phyloP scores from a whole-genome alignment of 2,113 vertebrate species.

The Dissostichus mawsoni region DNA sequence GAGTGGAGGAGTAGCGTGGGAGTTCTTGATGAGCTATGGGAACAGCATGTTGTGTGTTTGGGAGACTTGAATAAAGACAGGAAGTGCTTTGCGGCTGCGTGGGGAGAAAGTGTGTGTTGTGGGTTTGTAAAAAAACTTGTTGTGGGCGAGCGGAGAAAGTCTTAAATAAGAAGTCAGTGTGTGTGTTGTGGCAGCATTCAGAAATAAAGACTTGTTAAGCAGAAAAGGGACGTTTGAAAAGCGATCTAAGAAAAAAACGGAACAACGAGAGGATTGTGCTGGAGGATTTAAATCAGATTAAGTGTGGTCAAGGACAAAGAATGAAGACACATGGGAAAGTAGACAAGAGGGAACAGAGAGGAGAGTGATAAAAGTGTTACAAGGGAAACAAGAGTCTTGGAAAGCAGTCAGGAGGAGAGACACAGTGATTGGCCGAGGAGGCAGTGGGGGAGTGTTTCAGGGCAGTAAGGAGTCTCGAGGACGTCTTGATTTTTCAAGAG shows the following conservation, averaged over 20 bases:
- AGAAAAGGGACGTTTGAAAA: not conserved
- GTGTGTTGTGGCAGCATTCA: constrained; percentile 9
- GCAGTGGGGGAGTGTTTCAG: constrained; percentile 49
- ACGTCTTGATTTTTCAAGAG: constrained; percentile 42
- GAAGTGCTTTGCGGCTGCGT: constrained; percentile 51
- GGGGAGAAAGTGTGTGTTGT: constrained; percentile 55
- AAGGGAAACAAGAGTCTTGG: constrained; percentile 6
- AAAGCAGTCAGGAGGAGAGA: constrained; percentile 37
- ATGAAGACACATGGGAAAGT: not conserved
- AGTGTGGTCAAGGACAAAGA: not conserved
- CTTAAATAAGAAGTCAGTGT: constrained; percentile 36
- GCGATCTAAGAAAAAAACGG: not conserved
- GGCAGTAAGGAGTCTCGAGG: constrained; percentile 57
- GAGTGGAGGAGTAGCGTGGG: not conserved
- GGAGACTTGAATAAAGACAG: constrained; percentile 24
- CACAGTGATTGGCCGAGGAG: constrained; percentile 63
- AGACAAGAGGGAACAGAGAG: not conserved
- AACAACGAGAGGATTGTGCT: constrained; percentile 12
- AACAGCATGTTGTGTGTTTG: constrained; percentile 28
- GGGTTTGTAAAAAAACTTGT: constrained; percentile 45
- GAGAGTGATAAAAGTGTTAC: constrained; percentile 6
- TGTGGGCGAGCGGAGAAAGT: constrained; percentile 41
- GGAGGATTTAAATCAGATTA: not conserved
- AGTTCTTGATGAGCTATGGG: constrained; percentile 23
- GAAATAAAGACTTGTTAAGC: constrained; percentile 15